These are phyloP conservation scores for Pseudorhiza aurosa DNA, from an alignment of 30 jellyfish, hydroid and myxozoan species.

Conservation along the genomic window DNA sequence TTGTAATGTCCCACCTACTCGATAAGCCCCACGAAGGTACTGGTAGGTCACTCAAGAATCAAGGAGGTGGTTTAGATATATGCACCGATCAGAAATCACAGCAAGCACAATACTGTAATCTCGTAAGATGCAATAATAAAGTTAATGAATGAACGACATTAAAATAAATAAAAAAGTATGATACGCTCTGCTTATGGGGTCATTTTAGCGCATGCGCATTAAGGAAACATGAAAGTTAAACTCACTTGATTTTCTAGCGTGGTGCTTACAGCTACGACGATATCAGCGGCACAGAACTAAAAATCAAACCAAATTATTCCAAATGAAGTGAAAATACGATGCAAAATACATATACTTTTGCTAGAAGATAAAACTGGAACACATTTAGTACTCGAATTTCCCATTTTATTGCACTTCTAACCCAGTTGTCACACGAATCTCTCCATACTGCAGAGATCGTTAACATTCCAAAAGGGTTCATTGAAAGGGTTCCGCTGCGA, in stretches of 20 bases:
- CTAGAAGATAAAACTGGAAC: not conserved
- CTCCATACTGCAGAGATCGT: too few species aligned
- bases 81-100: slow-evolving; percentile 80
- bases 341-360: too few species aligned
- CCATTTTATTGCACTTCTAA: too few species aligned
- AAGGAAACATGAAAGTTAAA: not conserved
- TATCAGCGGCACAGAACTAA: slow-evolving; percentile 95
- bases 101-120: slow-evolving; percentile 66
- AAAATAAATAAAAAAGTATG: not conserved
- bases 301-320: not conserved
- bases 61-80: not conserved
- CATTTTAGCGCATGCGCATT: slow-evolving; percentile 20
- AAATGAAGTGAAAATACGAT: too few species aligned
- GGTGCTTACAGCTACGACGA: slow-evolving; percentile 85
- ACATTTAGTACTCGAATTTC: too few species aligned
- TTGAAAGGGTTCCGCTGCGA: too few species aligned
- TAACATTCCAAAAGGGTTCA: too few species aligned
- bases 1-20: slow-evolving; percentile 37
- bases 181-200: not conserved
- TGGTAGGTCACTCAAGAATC: slow-evolving; percentile 28
- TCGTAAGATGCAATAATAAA: slow-evolving; percentile 35
- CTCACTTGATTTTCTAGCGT: slow-evolving; percentile 84
- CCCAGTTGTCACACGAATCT: too few species aligned
- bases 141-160: too few species aligned
- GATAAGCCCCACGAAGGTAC: slow-evolving; percentile 12